These are phyloP conservation scores for Coleophora flavipennella DNA, from an alignment of 2,888 invertebrate species.

Conservation along the genomic window DNA sequence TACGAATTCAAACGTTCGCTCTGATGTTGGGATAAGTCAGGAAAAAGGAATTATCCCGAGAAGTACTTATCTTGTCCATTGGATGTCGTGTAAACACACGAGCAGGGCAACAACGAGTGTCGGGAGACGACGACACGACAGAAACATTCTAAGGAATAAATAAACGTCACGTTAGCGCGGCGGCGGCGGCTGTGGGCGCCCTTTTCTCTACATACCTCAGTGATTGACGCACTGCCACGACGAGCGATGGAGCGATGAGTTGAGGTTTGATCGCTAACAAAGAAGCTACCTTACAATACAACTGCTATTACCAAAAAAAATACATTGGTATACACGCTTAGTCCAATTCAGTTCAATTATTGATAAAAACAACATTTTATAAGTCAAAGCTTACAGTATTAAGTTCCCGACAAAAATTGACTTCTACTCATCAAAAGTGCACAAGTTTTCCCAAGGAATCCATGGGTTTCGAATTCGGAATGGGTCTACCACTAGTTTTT, in stretches of 20 bases:
- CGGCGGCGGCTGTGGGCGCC: constrained; percentile 6
- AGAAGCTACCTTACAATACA: not conserved
- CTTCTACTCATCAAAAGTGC: too few species aligned
- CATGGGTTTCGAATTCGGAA: too few species aligned
- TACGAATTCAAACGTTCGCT: not conserved
- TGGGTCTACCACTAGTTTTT: too few species aligned
- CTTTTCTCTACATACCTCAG: constrained; percentile 37
- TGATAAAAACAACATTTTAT: too few species aligned
- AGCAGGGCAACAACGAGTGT: constrained; percentile 27
- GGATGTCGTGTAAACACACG: constrained; percentile 47
- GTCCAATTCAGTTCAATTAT: constrained; percentile 2
- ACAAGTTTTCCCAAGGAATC: too few species aligned
- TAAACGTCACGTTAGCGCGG: constrained; percentile 57
- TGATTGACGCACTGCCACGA: constrained; percentile 55
- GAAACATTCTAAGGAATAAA: constrained; percentile 61
- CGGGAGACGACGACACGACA: constrained; percentile 37
- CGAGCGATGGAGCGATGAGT: constrained; percentile 31
- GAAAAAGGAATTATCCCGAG: constrained; percentile 10
- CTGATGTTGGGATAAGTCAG: not conserved
- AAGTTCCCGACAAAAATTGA: too few species aligned
- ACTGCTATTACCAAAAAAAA: constrained; percentile 13
- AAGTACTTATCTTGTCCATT: constrained; percentile 21
- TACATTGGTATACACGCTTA: too few species aligned
- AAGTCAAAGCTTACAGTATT: too few species aligned
- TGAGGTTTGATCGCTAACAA: too few species aligned